Conservation (phyloP, 2,113 vertebrate species). For the Calidris pygmaea region DNA sequence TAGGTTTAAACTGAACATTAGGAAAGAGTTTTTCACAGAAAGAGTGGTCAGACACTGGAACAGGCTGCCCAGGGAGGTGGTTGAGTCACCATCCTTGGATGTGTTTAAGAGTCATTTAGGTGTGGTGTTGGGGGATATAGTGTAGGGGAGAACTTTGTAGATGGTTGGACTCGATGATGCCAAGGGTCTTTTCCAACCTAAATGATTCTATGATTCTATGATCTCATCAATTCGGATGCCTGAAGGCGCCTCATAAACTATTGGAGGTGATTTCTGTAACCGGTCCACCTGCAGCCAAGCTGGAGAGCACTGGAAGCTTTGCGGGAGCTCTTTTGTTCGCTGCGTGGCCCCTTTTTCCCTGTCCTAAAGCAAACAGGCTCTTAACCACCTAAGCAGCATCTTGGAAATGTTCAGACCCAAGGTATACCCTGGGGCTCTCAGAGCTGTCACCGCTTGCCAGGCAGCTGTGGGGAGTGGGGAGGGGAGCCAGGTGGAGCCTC, state of each 20-base stretch:
- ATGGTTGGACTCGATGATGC: no score
- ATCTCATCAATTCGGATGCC: background rate
- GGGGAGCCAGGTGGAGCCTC: background rate
- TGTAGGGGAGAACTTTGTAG: no score
- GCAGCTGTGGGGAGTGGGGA: background rate
- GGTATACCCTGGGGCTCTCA: fast-evolving
- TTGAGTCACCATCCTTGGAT: no score
- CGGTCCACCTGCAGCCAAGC: background rate
- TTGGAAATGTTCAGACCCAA: background rate
- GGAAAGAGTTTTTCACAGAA: no score
- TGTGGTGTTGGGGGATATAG: no score
- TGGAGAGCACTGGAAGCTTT: background rate
- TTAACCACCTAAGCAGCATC: background rate
- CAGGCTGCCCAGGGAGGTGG: no score
- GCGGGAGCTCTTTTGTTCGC: background rate
- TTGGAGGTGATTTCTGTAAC: background rate
- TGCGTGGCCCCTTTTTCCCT: background rate
- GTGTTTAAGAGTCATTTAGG: no score
- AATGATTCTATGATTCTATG: no score
- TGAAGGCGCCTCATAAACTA: background rate
- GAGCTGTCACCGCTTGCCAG: background rate
- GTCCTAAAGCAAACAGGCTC: background rate
- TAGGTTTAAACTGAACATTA: no score
- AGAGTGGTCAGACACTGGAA: no score
- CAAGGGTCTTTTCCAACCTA: no score